phyloP scores from a whole-genome alignment of 2,888 invertebrate genomes.

The Lacanobia wlatinum region DNA sequence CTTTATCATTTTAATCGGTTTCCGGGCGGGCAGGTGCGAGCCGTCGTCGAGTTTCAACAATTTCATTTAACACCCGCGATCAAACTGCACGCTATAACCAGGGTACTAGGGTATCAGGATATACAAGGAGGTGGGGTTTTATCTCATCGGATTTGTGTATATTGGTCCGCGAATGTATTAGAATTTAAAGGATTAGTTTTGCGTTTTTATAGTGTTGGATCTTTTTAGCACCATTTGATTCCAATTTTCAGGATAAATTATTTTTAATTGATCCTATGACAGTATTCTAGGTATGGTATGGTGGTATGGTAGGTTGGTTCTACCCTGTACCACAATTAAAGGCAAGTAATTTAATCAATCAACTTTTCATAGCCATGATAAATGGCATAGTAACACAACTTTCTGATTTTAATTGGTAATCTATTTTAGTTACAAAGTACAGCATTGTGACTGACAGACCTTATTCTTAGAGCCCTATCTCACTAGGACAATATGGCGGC shows the following conservation, averaged over 20 bases:
- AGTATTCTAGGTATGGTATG: too few relatives aligned
- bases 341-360: too few relatives aligned
- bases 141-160: constrained; percentile 45
- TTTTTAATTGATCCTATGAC: neutral
- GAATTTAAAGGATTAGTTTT: constrained; percentile 22
- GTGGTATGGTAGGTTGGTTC: too few relatives aligned
- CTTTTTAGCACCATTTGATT: neutral
- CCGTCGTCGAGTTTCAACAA: constrained; percentile 75
- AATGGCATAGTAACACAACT: too few relatives aligned
- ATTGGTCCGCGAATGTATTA: constrained; percentile 27
- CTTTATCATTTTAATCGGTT: constrained; percentile 88
- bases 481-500: too few relatives aligned
- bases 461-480: too few relatives aligned
- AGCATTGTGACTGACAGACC: too few relatives aligned
- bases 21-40: constrained; percentile 81
- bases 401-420: too few relatives aligned
- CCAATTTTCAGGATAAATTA: neutral
- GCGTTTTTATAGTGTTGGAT: neutral
- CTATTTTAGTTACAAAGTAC: too few relatives aligned
- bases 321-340: too few relatives aligned
- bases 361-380: too few relatives aligned
- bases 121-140: constrained; percentile 30
- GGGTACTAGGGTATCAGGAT: constrained; percentile 40
- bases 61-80: constrained; percentile 72
- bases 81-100: constrained; percentile 56